Evolutionary conservation across 2,113 vertebrate genomes (phyloP).

Genomic region (Eurystomus gularis): DNA sequence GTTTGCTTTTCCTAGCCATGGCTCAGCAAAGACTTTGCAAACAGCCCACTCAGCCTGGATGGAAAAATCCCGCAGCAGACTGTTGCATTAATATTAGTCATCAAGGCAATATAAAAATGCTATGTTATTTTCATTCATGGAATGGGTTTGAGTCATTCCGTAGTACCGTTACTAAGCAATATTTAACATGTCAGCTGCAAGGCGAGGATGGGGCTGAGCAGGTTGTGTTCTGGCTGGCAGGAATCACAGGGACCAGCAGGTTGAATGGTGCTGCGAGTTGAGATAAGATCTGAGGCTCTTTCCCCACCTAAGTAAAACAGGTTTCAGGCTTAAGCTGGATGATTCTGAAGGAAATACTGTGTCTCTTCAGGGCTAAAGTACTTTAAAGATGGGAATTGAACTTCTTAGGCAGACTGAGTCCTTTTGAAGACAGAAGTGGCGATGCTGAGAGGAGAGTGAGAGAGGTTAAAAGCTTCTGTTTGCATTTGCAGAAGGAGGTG

Average conservation of each 20-base stretch:
- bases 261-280: background rate
- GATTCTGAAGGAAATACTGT: background rate
- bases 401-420: background rate
- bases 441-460: background rate
- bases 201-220: background rate
- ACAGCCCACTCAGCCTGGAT: background rate
- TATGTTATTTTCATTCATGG: conserved; percentile 24
- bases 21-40: conserved; percentile 27
- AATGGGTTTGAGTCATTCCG: background rate
- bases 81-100: conserved; percentile 11
- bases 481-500: background rate
- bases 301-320: rapidly evolving
- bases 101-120: background rate
- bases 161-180: conserved; percentile 27
- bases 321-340: background rate
- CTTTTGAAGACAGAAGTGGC: background rate
- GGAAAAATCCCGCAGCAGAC: conserved; percentile 23
- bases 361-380: background rate
- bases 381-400: background rate
- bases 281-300: background rate
- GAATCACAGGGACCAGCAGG: background rate
- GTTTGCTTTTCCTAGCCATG: background rate
- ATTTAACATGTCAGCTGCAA: background rate
- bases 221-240: background rate
- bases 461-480: background rate